Evolutionary conservation across 2,797 vertebrate species (phyloP).

Genomic region (Enteromius paludinosus): DNA sequence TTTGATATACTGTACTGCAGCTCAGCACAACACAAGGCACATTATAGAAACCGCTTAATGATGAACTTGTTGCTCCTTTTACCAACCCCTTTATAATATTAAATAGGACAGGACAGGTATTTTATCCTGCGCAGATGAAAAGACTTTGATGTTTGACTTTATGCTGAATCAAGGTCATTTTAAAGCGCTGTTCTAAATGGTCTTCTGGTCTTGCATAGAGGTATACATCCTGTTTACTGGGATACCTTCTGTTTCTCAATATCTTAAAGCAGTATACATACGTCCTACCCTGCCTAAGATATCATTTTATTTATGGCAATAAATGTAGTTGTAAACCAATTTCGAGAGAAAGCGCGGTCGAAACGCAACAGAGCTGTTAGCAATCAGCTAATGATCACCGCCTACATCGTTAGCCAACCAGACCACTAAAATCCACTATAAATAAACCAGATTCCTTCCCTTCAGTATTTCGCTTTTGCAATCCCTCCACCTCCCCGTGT

Average conservation of each 20-base stretch:
- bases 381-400: too few relatives aligned
- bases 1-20: conserved; percentile 26
- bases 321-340: too few relatives aligned
- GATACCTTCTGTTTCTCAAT: neutral
- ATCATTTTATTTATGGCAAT: neutral
- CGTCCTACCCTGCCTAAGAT: neutral
- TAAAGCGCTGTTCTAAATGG: neutral
- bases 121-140: too few relatives aligned
- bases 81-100: conserved; percentile 9
- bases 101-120: neutral
- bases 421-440: too few relatives aligned
- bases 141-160: neutral
- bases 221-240: neutral
- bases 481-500: too few relatives aligned
- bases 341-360: too few relatives aligned
- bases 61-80: neutral
- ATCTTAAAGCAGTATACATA: neutral
- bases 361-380: too few relatives aligned
- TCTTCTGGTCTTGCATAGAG: neutral
- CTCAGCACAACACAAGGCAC: conserved; percentile 2
- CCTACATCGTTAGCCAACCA: too few relatives aligned
- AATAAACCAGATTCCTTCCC: too few relatives aligned
- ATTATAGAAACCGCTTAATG: conserved; percentile 6
- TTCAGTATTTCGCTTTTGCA: too few relatives aligned
- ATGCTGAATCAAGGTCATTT: neutral